Evolutionary conservation across 1,140 invertebrate species (phyloP), one percentile per base, ranked within the genome.

Genomic region (Phocides pigmalion): DNA sequence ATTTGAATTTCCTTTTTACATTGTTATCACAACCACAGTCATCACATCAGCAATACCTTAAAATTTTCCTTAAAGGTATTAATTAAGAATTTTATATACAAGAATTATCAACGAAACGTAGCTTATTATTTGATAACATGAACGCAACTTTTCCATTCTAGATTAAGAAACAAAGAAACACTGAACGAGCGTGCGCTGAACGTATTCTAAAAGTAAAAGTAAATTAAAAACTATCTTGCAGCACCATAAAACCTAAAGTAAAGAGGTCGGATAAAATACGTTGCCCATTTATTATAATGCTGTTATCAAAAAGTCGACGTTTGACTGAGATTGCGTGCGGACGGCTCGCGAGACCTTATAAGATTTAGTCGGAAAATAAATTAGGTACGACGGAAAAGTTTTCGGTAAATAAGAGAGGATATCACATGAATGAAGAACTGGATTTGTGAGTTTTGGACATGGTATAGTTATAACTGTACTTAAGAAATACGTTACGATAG

Each of bases 301-400:
- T 72, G 77, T 87, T 87, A 87, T 87, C 84, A 87, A 81, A 79
- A 86, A 79, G 83, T 79, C 74, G 82, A 86, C 82, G 74, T 89
- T 89, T 82, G 75, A 86, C 64, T 83, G 78, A 76, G 76, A 79
- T 89, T 74, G 86, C 86, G 86, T 89, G 86, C 76, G 65, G 75
- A 81, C 73, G 70, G 82, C 70, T 72, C 53, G 72, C 81, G 72
- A 71, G 77, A 75, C 72, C 73, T 85, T 79, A 84, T 84, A 83
- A 89, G 87, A 89, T 89, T 89, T 86, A 82, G 76, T 81, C 67
- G 82, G 74, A 79, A 89, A 86, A 83, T 89, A 89, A 89, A 89
- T 89, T 87, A 89, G 74, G 74, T 81, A 72, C 76, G 82, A 84
- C 79, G 86, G 73, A 82, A 87, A 87, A 85, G 66, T 87, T 89